Conservation (phyloP, 2,113 vertebrate species). For the Malurus elegans region DNA sequence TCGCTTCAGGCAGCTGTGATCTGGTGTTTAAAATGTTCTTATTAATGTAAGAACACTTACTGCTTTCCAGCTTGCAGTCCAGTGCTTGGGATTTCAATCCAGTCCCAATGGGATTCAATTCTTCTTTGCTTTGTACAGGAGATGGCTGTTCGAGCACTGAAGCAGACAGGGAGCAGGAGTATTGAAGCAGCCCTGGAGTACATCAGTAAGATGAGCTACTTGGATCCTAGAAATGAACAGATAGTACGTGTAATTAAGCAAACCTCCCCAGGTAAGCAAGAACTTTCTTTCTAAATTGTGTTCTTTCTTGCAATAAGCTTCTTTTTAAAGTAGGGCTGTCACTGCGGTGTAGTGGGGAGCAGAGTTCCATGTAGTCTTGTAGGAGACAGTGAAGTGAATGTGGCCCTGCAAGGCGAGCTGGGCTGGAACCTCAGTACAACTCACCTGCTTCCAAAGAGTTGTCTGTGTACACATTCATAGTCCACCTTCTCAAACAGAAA, state of each 20-base stretch:
- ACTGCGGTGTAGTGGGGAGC: neutral
- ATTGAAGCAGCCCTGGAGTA: constrained; percentile 95
- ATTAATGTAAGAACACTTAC: neutral
- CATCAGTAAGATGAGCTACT: constrained; percentile 98
- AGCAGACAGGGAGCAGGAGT: constrained; percentile 95
- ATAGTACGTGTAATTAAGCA: constrained; percentile 97
- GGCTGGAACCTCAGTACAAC: neutral
- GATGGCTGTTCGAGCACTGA: constrained; percentile 94
- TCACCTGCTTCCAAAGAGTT: neutral
- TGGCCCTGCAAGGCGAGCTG: neutral
- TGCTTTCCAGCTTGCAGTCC: neutral
- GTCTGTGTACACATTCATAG: neutral
- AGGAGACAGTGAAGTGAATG: neutral
- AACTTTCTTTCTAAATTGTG: neutral
- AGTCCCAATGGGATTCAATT: neutral
- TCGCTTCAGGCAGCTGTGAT: neutral
- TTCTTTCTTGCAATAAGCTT: neutral
- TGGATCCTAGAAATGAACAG: constrained; percentile 94
- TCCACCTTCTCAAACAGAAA: neutral
- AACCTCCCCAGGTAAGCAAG: constrained; percentile 88
- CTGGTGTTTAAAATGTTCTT: neutral
- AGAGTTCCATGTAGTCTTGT: neutral
- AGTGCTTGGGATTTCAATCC: neutral
- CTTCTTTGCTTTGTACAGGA: constrained; percentile 75
- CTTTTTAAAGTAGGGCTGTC: neutral